These are phyloP conservation scores for Todiramphus chloris DNA, from an alignment of 2,113 vertebrate genomes.

Conservation along the genomic window DNA sequence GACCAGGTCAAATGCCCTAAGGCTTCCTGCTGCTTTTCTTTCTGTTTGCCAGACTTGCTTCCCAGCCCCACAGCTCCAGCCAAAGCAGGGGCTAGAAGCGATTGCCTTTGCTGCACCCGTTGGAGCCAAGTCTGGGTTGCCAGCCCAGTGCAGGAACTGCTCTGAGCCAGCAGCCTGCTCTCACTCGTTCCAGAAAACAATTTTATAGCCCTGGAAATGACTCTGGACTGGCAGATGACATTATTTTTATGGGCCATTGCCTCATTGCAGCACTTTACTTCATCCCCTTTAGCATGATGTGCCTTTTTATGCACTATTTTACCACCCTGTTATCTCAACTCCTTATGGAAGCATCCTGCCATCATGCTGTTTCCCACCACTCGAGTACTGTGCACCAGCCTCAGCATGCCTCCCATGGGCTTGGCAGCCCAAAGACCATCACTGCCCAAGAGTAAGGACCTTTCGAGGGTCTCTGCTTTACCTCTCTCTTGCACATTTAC, in stretches of 20 bases:
- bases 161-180: neutral
- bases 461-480: accelerated
- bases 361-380: accelerated
- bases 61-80: neutral
- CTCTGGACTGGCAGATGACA: neutral
- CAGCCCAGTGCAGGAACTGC: accelerated
- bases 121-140: neutral
- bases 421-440: neutral
- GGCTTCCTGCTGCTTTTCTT: neutral
- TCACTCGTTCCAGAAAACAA: neutral
- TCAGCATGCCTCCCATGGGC: accelerated
- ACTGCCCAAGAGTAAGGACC: neutral
- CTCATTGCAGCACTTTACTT: conserved; percentile 8
- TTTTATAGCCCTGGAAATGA: neutral
- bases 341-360: neutral
- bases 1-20: neutral
- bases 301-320: conserved; percentile 7
- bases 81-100: neutral
- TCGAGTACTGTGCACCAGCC: accelerated
- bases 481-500: neutral
- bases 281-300: conserved; percentile 4
- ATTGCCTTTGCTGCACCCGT: neutral
- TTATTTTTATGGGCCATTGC: conserved; percentile 25
- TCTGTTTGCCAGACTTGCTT: neutral
- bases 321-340: neutral